phyloP scores from a whole-genome alignment of 2,113 vertebrate species.

The Condylura cristata region DNA sequence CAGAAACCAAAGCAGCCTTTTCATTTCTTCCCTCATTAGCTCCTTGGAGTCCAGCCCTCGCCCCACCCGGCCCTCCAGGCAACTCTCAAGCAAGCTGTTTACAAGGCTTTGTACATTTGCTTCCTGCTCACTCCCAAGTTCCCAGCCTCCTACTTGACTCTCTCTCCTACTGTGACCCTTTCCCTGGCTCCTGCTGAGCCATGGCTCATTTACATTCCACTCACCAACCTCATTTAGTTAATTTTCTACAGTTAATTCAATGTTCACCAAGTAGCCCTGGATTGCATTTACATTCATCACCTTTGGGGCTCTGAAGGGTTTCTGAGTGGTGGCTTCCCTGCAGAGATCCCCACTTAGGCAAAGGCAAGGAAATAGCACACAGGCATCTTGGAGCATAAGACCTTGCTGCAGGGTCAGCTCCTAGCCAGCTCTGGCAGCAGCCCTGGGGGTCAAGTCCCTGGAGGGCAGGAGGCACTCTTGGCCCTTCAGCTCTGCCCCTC shows the following conservation, averaged over 20 bases:
- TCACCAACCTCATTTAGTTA: conserved; percentile 75
- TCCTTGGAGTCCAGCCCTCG: not conserved
- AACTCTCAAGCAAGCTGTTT: not conserved
- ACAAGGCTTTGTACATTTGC: not conserved
- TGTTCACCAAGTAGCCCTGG: conserved; percentile 68
- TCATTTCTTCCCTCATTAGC: not conserved
- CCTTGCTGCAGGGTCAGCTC: not conserved
- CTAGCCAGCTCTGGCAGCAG: not conserved
- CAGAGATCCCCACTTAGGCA: not conserved
- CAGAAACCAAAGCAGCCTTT: not conserved
- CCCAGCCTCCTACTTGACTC: conserved; percentile 51
- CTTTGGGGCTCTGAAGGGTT: conserved; percentile 43
- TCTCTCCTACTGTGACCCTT: conserved; percentile 60
- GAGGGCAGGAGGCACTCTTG: not conserved
- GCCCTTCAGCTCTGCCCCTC: not conserved
- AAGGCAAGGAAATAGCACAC: not conserved
- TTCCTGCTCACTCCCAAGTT: conserved; percentile 28
- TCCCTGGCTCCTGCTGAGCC: conserved; percentile 40
- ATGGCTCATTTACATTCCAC: conserved; percentile 74
- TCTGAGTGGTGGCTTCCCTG: conserved; percentile 20
- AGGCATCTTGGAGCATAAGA: not conserved
- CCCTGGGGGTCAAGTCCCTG: not conserved
- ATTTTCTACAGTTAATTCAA: conserved; percentile 78
- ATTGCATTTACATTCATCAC: conserved; percentile 66
- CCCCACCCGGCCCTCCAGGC: not conserved